These are phyloP conservation scores for Slavum lentiscoides DNA, from an alignment of 2,888 invertebrate species.

Conservation along the genomic window DNA sequence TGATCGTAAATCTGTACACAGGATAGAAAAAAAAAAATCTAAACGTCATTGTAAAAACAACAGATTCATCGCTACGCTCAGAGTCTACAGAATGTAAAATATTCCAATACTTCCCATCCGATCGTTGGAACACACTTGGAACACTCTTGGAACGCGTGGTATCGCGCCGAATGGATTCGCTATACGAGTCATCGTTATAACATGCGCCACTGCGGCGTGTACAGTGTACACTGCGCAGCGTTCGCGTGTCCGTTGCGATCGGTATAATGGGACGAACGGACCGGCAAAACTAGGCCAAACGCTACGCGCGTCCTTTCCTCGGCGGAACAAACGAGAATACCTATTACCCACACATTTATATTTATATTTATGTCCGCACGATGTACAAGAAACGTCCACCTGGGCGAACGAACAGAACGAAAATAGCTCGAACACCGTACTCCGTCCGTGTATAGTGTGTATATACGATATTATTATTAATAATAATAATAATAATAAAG, in stretches of 20 bases:
- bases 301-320: constrained; percentile 2
- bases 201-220: too few species aligned
- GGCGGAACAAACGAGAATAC: constrained; percentile 12
- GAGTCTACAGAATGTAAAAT: too few species aligned
- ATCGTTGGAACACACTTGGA: too few species aligned
- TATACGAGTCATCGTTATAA: too few species aligned
- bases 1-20: too few species aligned
- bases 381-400: background rate
- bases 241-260: background rate
- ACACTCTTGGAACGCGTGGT: too few species aligned
- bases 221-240: background rate
- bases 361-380: too few species aligned
- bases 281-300: constrained; percentile 33
- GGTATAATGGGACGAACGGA: background rate
- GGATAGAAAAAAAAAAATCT: too few species aligned
- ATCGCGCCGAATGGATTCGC: too few species aligned
- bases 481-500: background rate
- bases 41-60: too few species aligned
- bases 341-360: background rate
- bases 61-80: too few species aligned
- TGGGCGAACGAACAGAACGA: background rate
- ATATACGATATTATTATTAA: background rate
- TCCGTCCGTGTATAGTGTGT: background rate
- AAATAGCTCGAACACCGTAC: background rate
- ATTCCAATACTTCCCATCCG: too few species aligned